A percentile compares a stretch with the other conserved stretches of the same genome.
Conservation (phyloP, 2,797 vertebrate species). For the Lepilemur ruficaudatus region DNA sequence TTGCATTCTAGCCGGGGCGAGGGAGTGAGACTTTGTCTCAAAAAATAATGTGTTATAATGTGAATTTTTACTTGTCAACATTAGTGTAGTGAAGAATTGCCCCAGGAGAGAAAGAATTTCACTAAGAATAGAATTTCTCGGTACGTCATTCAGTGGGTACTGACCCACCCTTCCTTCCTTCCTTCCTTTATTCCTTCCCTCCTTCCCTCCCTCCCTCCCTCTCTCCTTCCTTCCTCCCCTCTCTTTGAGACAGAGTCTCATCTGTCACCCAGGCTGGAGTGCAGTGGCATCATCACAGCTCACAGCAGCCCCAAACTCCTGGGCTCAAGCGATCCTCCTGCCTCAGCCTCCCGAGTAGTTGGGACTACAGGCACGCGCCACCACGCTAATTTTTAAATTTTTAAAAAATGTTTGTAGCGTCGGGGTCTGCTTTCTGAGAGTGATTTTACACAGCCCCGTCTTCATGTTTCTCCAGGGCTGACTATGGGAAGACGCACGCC, state of each 20-base stretch:
- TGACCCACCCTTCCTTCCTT: too few relatives aligned
- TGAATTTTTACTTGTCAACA: too few relatives aligned
- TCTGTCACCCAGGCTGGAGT: background rate
- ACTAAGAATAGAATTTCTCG: background rate
- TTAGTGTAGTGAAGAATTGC: too few relatives aligned
- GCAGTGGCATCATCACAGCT: background rate
- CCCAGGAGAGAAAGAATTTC: background rate
- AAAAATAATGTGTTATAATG: background rate
- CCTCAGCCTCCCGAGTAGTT: background rate
- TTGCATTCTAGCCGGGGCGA: too few relatives aligned
- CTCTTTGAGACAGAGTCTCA: background rate
- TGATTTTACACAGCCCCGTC: background rate
- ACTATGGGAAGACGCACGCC: background rate
- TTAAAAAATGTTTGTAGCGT: background rate
- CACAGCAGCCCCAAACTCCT: background rate
- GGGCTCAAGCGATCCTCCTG: background rate
- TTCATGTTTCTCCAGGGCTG: background rate
- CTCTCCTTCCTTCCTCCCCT: background rate
- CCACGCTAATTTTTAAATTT: background rate
- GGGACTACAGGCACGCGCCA: background rate
- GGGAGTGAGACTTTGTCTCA: background rate
- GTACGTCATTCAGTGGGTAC: background rate
- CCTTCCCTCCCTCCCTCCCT: background rate
- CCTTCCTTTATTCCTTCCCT: background rate
- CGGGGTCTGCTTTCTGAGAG: background rate